Conservation (phyloP, 2,113 vertebrate species). For the Excalfactoria chinensis region DNA sequence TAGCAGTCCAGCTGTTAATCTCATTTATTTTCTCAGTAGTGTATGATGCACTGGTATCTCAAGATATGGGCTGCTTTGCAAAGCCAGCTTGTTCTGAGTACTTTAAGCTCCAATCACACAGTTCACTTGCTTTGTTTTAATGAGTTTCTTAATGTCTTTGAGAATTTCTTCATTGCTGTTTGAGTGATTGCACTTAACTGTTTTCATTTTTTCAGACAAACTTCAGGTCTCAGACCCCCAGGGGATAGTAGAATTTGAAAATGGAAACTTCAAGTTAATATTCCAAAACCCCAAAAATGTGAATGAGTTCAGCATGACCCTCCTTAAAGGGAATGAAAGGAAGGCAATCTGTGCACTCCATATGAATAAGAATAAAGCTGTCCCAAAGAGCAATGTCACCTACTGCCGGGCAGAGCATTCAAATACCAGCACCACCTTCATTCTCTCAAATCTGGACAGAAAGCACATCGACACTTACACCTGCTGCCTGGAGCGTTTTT, state of each 20-base stretch:
- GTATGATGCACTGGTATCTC: neutral
- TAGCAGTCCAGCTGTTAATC: neutral
- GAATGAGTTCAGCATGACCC: conserved; percentile 76
- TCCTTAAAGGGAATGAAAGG: conserved; percentile 61
- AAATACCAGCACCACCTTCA: conserved; percentile 68
- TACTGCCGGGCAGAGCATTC: conserved; percentile 62
- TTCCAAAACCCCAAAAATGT: conserved; percentile 64
- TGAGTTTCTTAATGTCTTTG: neutral
- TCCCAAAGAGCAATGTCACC: neutral
- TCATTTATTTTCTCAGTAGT: neutral
- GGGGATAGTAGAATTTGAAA: conserved; percentile 57
- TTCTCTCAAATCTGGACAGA: conserved; percentile 71
- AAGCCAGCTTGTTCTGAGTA: neutral
- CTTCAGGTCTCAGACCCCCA: neutral
- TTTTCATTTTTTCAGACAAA: conserved; percentile 67
- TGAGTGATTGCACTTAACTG: conserved; percentile 1
- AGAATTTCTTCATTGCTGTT: neutral
- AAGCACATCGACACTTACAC: conserved; percentile 68
- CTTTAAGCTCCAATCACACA: neutral
- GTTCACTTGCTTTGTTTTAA: conserved; percentile 4
- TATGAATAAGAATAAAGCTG: neutral
- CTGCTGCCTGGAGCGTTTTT: conserved; percentile 69
- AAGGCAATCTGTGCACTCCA: conserved; percentile 72
- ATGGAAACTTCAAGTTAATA: conserved; percentile 70
- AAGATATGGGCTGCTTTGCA: neutral